Conservation (phyloP, 2,888 invertebrate genomes). For the Proisotoma minuta region DNA sequence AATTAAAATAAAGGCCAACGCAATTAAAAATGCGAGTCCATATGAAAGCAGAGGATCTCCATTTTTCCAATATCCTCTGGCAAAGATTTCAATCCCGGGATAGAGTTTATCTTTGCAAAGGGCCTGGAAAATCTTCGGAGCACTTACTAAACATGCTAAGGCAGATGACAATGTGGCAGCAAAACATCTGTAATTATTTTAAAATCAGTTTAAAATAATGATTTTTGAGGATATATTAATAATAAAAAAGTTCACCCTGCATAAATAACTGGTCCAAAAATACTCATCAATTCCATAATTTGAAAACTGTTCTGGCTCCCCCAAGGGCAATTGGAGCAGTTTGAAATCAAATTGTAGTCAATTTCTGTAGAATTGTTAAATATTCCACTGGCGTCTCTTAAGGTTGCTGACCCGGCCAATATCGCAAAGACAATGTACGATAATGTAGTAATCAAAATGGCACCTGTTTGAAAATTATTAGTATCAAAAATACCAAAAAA, state of each 20-base stretch:
- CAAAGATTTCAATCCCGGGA: slow-evolving; percentile 56
- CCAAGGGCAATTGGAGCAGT: slow-evolving; percentile 49
- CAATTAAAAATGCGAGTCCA: slow-evolving; percentile 55
- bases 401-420: slow-evolving; percentile 52
- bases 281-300: slow-evolving; percentile 47
- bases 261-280: slow-evolving; percentile 47
- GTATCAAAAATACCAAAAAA: no score
- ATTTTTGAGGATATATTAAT: background rate
- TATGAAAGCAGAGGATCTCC: slow-evolving; percentile 57
- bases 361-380: slow-evolving; percentile 32
- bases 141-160: slow-evolving; percentile 45
- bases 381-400: slow-evolving; percentile 49
- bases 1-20: slow-evolving; percentile 54
- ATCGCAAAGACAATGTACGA: slow-evolving; percentile 50
- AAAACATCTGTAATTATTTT: no score
- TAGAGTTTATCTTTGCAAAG: slow-evolving; percentile 58
- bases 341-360: slow-evolving; percentile 26
- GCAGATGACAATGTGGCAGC: slow-evolving; percentile 47
- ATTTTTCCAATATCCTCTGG: slow-evolving; percentile 55
- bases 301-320: slow-evolving; percentile 54
- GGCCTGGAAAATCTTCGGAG: slow-evolving; percentile 51
- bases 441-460: slow-evolving; percentile 55
- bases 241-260: slow-evolving; percentile 39
- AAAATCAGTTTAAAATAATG: no score
- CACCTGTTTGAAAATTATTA: no score